Conservation (phyloP, 2,888 invertebrate species). For the Agrotis puta region DNA sequence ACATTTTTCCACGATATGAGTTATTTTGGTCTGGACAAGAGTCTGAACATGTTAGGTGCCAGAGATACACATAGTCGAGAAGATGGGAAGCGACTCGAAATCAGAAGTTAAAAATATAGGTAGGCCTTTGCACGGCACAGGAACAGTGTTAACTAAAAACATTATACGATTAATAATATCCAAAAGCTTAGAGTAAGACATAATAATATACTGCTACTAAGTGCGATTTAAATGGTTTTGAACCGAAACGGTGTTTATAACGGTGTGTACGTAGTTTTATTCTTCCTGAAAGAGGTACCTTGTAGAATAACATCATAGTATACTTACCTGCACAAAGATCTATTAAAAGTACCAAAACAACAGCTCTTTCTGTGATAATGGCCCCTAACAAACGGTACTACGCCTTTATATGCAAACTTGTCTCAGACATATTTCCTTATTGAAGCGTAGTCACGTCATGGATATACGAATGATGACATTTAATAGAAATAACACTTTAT, state of each 20-base stretch:
- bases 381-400: conserved; percentile 26
- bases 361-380: conserved; percentile 37
- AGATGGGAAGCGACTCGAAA: no score
- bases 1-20: not conserved
- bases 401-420: conserved; percentile 46
- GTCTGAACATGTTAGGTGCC: not conserved
- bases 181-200: no score
- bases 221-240: no score
- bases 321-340: conserved; percentile 25
- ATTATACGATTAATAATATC: no score
- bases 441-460: conserved; percentile 15
- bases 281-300: not conserved
- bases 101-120: not conserved
- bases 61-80: no score
- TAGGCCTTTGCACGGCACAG: no score
- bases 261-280: not conserved
- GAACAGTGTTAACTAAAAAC: no score
- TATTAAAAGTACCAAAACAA: conserved; percentile 29
- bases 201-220: no score
- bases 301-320: not conserved
- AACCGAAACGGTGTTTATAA: not conserved
- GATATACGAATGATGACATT: conserved; percentile 31
- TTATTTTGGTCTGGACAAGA: not conserved
- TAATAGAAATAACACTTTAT: conserved; percentile 8
- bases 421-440: conserved; percentile 41